Percentiles rank a stretch among this genome's conserved stretches.
phyloP scores from a whole-genome alignment of 2,113 vertebrate species.

The Echinops telfairi region DNA sequence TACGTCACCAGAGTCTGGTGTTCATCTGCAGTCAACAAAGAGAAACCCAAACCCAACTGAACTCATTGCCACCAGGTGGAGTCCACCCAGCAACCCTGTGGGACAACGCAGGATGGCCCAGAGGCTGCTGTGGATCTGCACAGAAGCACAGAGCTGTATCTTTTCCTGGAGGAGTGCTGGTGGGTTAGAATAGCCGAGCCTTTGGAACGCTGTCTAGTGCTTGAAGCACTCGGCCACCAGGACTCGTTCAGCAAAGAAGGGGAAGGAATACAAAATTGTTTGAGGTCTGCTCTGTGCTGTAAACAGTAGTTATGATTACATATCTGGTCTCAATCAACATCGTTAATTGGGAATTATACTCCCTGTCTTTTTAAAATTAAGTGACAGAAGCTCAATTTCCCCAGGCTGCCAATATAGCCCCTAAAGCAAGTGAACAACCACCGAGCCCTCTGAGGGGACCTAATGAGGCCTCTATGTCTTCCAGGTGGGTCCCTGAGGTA shows the following conservation, averaged over 20 bases:
- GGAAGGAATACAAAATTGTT: not conserved
- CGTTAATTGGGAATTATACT: not conserved
- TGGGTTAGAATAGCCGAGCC: not conserved
- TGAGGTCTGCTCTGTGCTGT: not conserved
- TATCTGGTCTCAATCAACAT: not conserved
- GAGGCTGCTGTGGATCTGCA: not conserved
- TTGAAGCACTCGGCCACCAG: no score
- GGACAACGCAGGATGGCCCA: not conserved
- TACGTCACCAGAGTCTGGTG: not conserved
- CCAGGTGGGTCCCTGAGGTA: not conserved
- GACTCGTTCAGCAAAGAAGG: not conserved
- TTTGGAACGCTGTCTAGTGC: not conserved
- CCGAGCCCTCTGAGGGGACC: no score
- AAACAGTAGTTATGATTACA: not conserved
- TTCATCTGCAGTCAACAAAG: not conserved
- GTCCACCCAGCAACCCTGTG: not conserved
- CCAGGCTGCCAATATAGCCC: not conserved
- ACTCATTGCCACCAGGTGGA: not conserved
- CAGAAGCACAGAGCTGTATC: no score
- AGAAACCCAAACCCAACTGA: not conserved
- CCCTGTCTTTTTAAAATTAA: not conserved
- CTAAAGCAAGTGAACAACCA: not conserved
- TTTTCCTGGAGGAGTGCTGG: not conserved
- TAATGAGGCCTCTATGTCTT: not conserved
- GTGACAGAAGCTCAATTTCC: not conserved